A percentile compares a stretch with the other conserved stretches of the same genome.
Evolutionary conservation across 37 sponge, comb jelly and placozoan genomes (phyloP).

Genomic region (Cliona cf. orientalis): DNA sequence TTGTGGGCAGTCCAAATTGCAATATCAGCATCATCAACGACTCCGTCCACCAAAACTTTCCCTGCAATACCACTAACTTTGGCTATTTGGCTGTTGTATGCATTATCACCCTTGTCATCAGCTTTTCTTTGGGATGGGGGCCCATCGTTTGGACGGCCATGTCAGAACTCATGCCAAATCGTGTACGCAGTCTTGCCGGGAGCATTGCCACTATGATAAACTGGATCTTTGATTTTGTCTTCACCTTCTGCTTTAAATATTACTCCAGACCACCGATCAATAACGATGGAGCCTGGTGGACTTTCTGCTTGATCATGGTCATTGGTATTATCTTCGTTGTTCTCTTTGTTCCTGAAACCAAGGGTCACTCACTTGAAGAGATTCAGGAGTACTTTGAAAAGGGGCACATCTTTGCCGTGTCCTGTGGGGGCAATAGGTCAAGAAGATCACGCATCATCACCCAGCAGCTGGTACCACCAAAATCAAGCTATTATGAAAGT

Average conservation of each 20-base stretch:
- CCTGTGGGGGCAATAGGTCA: too few species aligned
- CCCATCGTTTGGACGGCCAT: conserved; percentile 83
- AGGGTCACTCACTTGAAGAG: conserved; percentile 82
- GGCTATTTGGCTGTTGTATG: conserved; percentile 34
- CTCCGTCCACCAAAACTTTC: neutral
- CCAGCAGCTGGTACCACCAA: too few species aligned
- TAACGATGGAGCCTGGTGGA: conserved; percentile 61
- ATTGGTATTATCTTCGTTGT: conserved; percentile 70
- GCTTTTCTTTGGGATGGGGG: conserved; percentile 86
- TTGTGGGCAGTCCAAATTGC: too few species aligned
- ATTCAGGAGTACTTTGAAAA: conserved; percentile 70
- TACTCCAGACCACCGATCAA: conserved; percentile 22
- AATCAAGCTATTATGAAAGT: too few species aligned
- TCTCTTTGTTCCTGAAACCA: conserved; percentile 90
- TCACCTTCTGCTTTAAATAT: conserved; percentile 43
- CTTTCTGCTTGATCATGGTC: conserved; percentile 56
- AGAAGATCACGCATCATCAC: too few species aligned
- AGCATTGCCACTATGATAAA: conserved; percentile 66
- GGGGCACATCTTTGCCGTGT: conserved; percentile 31
- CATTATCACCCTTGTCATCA: conserved; percentile 52
- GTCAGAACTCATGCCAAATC: conserved; percentile 79
- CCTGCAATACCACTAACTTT: neutral
- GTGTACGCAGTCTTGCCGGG: conserved; percentile 57
- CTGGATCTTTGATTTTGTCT: conserved; percentile 69
- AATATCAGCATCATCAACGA: too few species aligned